Evolutionary conservation across 92 coral and sea anemone genomes (phyloP).

Genomic region (Montipora capitata): DNA sequence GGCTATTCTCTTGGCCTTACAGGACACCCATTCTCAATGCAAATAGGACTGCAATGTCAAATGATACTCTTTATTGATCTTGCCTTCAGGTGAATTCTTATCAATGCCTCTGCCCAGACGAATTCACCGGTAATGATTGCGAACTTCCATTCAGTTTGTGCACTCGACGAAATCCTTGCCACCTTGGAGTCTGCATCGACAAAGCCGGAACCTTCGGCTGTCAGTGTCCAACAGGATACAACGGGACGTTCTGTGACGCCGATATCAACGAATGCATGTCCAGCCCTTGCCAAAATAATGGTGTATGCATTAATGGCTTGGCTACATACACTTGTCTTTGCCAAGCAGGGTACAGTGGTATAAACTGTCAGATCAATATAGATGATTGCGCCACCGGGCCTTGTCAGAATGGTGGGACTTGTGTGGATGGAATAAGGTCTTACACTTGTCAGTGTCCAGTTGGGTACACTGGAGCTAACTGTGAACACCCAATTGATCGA

Average conservation of each 20-base stretch:
- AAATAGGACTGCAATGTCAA: background rate
- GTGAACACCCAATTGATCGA: constrained; percentile 70
- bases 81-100: constrained; percentile 48
- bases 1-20: too few species aligned
- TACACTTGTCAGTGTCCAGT: constrained; percentile 74
- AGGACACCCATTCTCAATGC: too few species aligned
- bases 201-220: constrained; percentile 80
- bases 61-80: background rate
- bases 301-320: constrained; percentile 64
- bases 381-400: constrained; percentile 91
- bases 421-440: constrained; percentile 72
- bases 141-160: constrained; percentile 84
- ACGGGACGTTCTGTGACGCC: constrained; percentile 79
- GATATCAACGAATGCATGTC: constrained; percentile 74
- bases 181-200: constrained; percentile 86
- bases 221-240: constrained; percentile 81
- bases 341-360: constrained; percentile 64
- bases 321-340: constrained; percentile 63
- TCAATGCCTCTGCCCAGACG: constrained; percentile 81
- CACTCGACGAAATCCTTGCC: constrained; percentile 72
- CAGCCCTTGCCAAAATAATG: constrained; percentile 81
- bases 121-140: constrained; percentile 83
- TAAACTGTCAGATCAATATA: constrained; percentile 72
- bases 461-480: constrained; percentile 78
- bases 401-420: constrained; percentile 79